Conservation (phyloP, 2,113 vertebrate species). For the Saguinus imperator region DNA sequence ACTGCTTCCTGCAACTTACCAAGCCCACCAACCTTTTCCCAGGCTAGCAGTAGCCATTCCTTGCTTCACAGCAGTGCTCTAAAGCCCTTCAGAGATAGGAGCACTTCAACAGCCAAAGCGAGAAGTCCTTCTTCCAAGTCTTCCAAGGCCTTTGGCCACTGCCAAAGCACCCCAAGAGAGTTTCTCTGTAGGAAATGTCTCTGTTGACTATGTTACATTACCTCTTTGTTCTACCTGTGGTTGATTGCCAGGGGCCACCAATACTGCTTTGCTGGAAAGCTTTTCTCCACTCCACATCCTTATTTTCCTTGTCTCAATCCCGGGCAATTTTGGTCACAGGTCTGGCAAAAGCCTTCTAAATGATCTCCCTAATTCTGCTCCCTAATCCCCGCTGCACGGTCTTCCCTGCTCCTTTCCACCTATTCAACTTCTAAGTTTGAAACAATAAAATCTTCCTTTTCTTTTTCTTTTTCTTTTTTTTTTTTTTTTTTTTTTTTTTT, state of each 20-base stretch:
- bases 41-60: background rate
- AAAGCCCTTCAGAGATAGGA: background rate
- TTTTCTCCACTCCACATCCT: background rate
- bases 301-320: no score
- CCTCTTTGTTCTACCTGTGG: background rate
- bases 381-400: background rate
- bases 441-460: background rate
- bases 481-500: no score
- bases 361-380: background rate
- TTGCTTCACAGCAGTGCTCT: background rate
- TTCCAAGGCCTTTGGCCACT: background rate
- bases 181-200: background rate
- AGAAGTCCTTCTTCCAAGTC: background rate
- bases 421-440: background rate
- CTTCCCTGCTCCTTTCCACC: background rate
- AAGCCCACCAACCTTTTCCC: background rate
- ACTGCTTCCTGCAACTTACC: background rate
- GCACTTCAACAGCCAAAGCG: background rate
- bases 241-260: rapidly evolving
- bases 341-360: background rate
- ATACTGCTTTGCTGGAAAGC: background rate
- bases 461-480: no score
- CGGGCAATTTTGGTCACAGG: no score
- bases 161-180: background rate
- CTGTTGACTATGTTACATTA: background rate